phyloP scores from a whole-genome alignment of 1,140 invertebrate genomes.

The Portunus trituberculatus region DNA sequence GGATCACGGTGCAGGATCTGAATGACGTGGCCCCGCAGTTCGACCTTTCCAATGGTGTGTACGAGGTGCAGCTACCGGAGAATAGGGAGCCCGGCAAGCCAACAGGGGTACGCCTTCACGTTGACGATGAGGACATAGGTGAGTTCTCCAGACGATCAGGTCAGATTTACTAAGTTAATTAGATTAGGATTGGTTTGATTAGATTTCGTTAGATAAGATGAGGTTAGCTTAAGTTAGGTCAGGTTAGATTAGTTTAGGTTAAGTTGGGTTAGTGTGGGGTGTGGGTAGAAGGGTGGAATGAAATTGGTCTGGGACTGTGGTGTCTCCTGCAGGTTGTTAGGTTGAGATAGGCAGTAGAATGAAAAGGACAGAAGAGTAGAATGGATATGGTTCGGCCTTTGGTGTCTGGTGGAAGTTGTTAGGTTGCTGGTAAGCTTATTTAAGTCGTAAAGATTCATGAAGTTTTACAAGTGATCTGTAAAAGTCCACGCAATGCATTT shows the following conservation, averaged over 20 bases:
- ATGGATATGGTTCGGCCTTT: not conserved
- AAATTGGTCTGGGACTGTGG: too few relatives aligned
- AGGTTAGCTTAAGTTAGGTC: too few relatives aligned
- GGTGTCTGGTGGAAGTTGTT: not conserved
- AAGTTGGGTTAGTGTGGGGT: too few relatives aligned
- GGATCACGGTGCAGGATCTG: conserved; percentile 67
- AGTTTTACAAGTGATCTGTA: too few relatives aligned
- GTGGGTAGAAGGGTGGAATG: too few relatives aligned
- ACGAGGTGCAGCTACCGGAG: conserved; percentile 62
- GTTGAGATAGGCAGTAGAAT: not conserved
- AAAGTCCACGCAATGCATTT: not conserved
- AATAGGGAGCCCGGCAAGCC: conserved; percentile 62
- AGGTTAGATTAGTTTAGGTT: too few relatives aligned
- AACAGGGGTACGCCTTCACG: conserved; percentile 43
- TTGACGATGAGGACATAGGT: conserved; percentile 53
- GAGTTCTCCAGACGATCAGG: not conserved
- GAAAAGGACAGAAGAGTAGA: not conserved
- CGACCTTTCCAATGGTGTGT: conserved; percentile 9
- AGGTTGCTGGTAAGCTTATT: too few relatives aligned
- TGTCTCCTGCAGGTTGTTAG: too few relatives aligned
- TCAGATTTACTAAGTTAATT: too few relatives aligned
- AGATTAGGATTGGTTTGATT: too few relatives aligned
- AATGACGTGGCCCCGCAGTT: conserved; percentile 64
- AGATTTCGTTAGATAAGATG: too few relatives aligned
- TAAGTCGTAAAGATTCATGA: too few relatives aligned